A percentile compares a stretch with the other conserved stretches of the same genome.
Evolutionary conservation across 2,113 vertebrate species (phyloP).

Genomic region (Tor tambroides): DNA sequence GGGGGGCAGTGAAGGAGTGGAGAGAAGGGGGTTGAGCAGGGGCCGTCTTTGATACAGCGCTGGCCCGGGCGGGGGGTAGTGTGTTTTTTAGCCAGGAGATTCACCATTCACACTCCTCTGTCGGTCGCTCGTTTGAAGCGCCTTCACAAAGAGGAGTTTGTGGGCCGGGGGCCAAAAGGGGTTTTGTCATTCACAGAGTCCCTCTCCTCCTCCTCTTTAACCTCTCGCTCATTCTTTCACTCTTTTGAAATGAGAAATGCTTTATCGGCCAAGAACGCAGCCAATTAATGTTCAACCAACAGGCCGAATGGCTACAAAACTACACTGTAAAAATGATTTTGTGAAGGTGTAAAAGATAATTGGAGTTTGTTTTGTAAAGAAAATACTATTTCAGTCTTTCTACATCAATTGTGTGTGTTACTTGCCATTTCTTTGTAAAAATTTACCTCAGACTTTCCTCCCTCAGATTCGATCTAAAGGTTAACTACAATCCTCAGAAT

Average conservation of each 20-base stretch:
- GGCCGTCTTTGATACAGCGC: slow-evolving; percentile 37
- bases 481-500: neutral
- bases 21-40: slow-evolving; percentile 23
- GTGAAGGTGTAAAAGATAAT: no score
- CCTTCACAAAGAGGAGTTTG: slow-evolving; percentile 42
- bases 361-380: neutral
- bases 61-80: slow-evolving; percentile 25
- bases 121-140: slow-evolving; percentile 29
- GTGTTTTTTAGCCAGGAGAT: slow-evolving; percentile 43
- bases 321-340: neutral
- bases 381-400: no score
- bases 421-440: no score
- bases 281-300: slow-evolving; percentile 41
- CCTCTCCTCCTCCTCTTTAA: slow-evolving; percentile 12
- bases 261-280: slow-evolving; percentile 21
- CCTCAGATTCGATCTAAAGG: neutral
- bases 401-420: no score
- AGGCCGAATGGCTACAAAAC: neutral
- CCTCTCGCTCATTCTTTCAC: slow-evolving; percentile 16
- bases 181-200: slow-evolving; percentile 44
- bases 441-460: no score
- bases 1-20: slow-evolving; percentile 4
- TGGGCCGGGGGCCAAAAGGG: slow-evolving; percentile 34
- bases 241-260: slow-evolving; percentile 45
- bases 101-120: slow-evolving; percentile 47